A percentile compares a stretch with the other conserved stretches of the same genome.
Conservation (phyloP, 2,797 vertebrate genomes). For the Enteromius radiatus region DNA sequence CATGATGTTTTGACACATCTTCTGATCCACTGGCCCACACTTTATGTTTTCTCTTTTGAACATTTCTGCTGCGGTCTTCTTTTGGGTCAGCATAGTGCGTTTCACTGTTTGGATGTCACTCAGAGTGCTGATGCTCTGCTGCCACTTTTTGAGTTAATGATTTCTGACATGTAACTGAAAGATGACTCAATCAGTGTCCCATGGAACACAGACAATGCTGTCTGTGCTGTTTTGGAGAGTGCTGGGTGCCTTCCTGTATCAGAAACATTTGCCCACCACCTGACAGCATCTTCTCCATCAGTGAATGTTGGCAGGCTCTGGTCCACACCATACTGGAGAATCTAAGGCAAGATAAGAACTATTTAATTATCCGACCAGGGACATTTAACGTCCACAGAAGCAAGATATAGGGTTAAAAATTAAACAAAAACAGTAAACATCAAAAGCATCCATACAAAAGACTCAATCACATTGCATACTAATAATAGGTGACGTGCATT, state of each 20-base stretch:
- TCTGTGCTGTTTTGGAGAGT: background rate
- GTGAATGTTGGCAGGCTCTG: conserved; percentile 1
- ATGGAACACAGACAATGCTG: conserved; percentile 27
- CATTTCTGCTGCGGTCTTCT: background rate
- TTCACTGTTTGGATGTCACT: conserved; percentile 27
- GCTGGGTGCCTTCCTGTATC: conserved; percentile 17
- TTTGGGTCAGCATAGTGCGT: background rate
- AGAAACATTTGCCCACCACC: conserved; percentile 16
- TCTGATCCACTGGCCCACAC: conserved; percentile 1
- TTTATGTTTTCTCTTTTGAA: background rate
- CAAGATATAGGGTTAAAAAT: conserved; percentile 11
- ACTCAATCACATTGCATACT: conserved; percentile 23
- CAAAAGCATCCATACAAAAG: conserved; percentile 23
- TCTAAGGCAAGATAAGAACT: conserved; percentile 9
- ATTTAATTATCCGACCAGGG: conserved; percentile 27
- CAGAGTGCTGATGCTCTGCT: background rate
- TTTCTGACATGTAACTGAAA: conserved; percentile 3
- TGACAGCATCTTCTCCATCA: conserved; percentile 29
- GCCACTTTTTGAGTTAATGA: conserved; percentile 9
- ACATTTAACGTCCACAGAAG: conserved; percentile 34
- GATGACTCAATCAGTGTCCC: conserved; percentile 18
- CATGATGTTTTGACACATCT: background rate
- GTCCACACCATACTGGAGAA: conserved; percentile 22
- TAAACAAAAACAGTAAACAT: conserved; percentile 18
- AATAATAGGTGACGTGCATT: conserved; percentile 31